Evolutionary conservation across 2,888 invertebrate genomes (phyloP), one percentile per base, ranked within the genome.

Genomic region (Thera britannica): DNA sequence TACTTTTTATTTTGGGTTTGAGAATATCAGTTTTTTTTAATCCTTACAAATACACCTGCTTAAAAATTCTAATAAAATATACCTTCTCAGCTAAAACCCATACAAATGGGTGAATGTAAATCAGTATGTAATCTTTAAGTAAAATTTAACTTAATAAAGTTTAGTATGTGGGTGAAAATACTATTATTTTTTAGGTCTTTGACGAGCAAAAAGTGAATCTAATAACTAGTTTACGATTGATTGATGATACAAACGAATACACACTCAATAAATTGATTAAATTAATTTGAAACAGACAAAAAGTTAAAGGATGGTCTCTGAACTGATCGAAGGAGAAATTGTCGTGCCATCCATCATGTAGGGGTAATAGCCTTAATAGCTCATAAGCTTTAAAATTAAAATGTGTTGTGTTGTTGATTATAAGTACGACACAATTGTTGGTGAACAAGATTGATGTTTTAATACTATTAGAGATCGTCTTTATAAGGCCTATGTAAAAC

Each of bases 211-310:
- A 69, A 73, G 62, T 66, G 67, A 65, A 65, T 74, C 74, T 80
- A 84, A 85, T 87, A 85, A 88, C 85, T 79, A 84, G 85, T 85
- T 90, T 84, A 81, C 78, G 75, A 80, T 87, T 90, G 89, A 90
- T 90, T 89, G 88, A 91, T 90, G 88, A 83, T 85, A 73, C 78
- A 76, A 75, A 79, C 77, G 79, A 80, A 82, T 83, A 88, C 83
- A 83, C 65, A 81, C 77, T 65, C 63, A 83, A 79, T 85, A 85
- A 88, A 88, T 86, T 89, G 85, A 89, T 89, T 88, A 83, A 86
- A 89, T 85, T 88, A 87, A 71, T 65, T 87, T 87, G 46, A 85
- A 87, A 66, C 85, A 81, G 81, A 85, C 84, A 89, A 87, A 90
- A 87, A 87, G 85, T 79, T 79, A 72, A 46, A 46, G 73, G 78